Conservation (phyloP, 2,113 vertebrate genomes). For the Irena cyanogastra region DNA sequence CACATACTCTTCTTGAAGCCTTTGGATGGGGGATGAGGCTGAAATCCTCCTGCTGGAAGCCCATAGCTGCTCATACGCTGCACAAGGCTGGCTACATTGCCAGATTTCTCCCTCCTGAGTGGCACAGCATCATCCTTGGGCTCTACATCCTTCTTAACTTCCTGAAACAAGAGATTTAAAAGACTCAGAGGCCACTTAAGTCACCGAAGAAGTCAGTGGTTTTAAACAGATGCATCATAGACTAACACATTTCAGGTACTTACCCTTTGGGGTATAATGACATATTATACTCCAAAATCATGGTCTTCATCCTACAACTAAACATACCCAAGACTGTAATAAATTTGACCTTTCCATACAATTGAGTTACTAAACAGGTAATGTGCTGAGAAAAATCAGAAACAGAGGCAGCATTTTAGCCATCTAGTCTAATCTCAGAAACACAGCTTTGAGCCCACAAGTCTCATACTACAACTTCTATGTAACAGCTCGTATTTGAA, state of each 20-base stretch:
- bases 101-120: slow-evolving; percentile 79
- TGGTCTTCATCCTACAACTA: background rate
- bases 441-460: background rate
- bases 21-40: slow-evolving; percentile 77
- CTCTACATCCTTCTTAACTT: slow-evolving; percentile 85
- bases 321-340: background rate
- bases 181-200: background rate
- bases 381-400: background rate
- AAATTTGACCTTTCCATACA: background rate
- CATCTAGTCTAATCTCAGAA: background rate
- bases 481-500: background rate
- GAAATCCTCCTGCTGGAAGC: slow-evolving; percentile 88
- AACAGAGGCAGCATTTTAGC: background rate
- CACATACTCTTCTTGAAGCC: slow-evolving; percentile 84
- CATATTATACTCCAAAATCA: background rate
- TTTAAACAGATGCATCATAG: background rate
- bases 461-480: background rate
- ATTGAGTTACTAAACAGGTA: background rate
- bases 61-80: slow-evolving; percentile 92
- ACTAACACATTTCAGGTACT: background rate
- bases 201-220: background rate
- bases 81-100: slow-evolving; percentile 91
- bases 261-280: background rate
- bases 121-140: slow-evolving; percentile 78
- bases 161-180: slow-evolving; percentile 70